A percentile compares a stretch with the other conserved stretches of the same genome.
Evolutionary conservation across 2,797 vertebrate species (phyloP).

Genomic region (Ctenopoma kingsleyae): DNA sequence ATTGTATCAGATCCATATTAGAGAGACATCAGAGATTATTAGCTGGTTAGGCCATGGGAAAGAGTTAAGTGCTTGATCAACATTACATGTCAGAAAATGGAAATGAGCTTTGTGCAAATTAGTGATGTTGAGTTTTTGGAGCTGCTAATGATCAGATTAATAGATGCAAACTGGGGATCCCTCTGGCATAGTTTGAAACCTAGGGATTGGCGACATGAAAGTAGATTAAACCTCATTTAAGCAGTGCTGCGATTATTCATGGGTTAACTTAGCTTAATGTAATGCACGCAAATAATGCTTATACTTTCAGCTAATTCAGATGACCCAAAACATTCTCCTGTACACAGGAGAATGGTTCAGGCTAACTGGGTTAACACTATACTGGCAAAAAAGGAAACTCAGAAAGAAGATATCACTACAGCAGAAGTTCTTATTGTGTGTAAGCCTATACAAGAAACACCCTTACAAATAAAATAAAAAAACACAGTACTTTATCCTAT

Average conservation of each 20-base stretch:
- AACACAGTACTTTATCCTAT: conserved; percentile 5
- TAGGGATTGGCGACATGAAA: conserved; percentile 72
- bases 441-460: not conserved
- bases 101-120: conserved; percentile 71
- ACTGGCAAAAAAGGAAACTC: conserved; percentile 15
- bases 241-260: conserved; percentile 75
- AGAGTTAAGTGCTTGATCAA: conserved; percentile 47
- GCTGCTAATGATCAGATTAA: conserved; percentile 80
- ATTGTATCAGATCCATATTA: conserved; percentile 17
- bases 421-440: conserved; percentile 3
- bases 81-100: conserved; percentile 38
- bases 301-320: conserved; percentile 65
- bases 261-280: conserved; percentile 68
- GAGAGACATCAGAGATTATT: conserved; percentile 12
- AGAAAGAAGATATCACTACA: conserved; percentile 4
- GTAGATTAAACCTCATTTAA: conserved; percentile 78
- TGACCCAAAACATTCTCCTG: conserved; percentile 57
- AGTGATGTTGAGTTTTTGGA: conserved; percentile 57
- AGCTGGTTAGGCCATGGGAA: conserved; percentile 27
- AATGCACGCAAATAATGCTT: conserved; percentile 68
- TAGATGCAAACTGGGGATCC: conserved; percentile 70
- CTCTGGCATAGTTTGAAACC: conserved; percentile 66
- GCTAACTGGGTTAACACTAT: conserved; percentile 46
- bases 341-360: conserved; percentile 30
- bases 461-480: not conserved